Percentiles rank a stretch among this genome's conserved stretches.
Conservation (phyloP, 2,888 invertebrate species). For the Agriopis leucophaearia region DNA sequence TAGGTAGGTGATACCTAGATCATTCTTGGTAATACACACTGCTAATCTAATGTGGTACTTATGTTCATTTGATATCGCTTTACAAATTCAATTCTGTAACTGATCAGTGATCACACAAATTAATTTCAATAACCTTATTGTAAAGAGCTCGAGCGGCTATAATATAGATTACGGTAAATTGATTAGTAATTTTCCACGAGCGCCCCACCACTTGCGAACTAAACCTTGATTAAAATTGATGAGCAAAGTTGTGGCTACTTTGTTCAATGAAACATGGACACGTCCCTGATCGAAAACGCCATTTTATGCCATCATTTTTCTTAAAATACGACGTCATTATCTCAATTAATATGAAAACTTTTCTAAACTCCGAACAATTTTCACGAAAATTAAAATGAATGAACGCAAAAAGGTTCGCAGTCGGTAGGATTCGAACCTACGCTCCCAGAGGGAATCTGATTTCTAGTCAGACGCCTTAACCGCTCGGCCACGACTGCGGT, state of each 20-base stretch:
- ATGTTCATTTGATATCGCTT: slow-evolving; percentile 13
- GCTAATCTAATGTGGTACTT: not conserved
- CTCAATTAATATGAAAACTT: slow-evolving; percentile 25
- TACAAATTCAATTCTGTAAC: slow-evolving; percentile 33
- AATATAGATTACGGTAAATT: slow-evolving; percentile 49
- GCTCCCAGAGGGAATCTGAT: slow-evolving; percentile 96
- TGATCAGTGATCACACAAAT: slow-evolving; percentile 39
- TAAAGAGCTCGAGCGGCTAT: slow-evolving; percentile 43
- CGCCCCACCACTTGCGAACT: slow-evolving; percentile 46
- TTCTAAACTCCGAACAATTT: slow-evolving; percentile 12
- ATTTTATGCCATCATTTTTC: slow-evolving; percentile 17
- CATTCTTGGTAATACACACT: not conserved
- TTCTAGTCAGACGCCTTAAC: slow-evolving; percentile 96
- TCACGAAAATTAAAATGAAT: slow-evolving; percentile 18
- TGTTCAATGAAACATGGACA: slow-evolving; percentile 46
- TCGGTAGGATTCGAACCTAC: slow-evolving; percentile 96
- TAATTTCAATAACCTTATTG: slow-evolving; percentile 40
- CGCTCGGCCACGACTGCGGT: slow-evolving; percentile 93
- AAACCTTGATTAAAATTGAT: slow-evolving; percentile 62
- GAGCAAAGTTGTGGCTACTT: slow-evolving; percentile 54
- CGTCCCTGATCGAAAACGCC: slow-evolving; percentile 33
- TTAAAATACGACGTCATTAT: slow-evolving; percentile 29
- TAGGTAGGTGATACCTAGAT: too few species aligned
- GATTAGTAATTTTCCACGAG: slow-evolving; percentile 47
- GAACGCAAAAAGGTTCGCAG: slow-evolving; percentile 83